These are phyloP conservation scores for Megalops cyprinoides DNA, from an alignment of 2,797 vertebrate species.

Conservation along the genomic window DNA sequence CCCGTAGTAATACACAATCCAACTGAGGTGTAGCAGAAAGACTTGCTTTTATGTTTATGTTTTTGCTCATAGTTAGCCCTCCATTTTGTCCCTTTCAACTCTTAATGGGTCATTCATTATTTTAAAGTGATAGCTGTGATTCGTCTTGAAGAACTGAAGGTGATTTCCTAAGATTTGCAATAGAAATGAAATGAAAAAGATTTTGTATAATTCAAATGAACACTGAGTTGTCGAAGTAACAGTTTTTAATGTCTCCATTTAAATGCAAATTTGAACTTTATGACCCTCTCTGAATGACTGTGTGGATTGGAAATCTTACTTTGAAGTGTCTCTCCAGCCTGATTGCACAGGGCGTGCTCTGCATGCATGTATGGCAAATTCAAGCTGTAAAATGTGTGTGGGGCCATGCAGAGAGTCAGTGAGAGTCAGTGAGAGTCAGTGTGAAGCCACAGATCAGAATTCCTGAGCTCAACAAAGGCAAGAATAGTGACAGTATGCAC, in stretches of 20 bases:
- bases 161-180: neutral
- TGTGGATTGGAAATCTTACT: slow-evolving; percentile 23
- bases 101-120: neutral
- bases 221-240: slow-evolving; percentile 36
- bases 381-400: too few relatives aligned
- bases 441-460: too few relatives aligned
- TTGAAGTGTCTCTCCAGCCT: slow-evolving; percentile 20
- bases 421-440: too few relatives aligned
- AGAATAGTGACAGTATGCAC: too few relatives aligned
- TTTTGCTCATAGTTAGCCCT: neutral
- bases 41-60: too few relatives aligned
- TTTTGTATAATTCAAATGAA: slow-evolving; percentile 38
- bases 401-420: too few relatives aligned
- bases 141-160: neutral
- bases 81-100: neutral
- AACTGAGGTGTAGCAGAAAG: too few relatives aligned
- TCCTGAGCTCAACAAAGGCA: too few relatives aligned
- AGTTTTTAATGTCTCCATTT: slow-evolving; percentile 45
- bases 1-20: too few relatives aligned
- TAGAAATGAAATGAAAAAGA: slow-evolving; percentile 18
- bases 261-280: slow-evolving; percentile 49
- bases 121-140: neutral
- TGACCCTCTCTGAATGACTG: slow-evolving; percentile 26
- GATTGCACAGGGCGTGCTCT: neutral
- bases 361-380: too few relatives aligned